These are phyloP conservation scores for Dromiciops gliroides DNA, from an alignment of 2,113 vertebrate species.

Conservation along the genomic window DNA sequence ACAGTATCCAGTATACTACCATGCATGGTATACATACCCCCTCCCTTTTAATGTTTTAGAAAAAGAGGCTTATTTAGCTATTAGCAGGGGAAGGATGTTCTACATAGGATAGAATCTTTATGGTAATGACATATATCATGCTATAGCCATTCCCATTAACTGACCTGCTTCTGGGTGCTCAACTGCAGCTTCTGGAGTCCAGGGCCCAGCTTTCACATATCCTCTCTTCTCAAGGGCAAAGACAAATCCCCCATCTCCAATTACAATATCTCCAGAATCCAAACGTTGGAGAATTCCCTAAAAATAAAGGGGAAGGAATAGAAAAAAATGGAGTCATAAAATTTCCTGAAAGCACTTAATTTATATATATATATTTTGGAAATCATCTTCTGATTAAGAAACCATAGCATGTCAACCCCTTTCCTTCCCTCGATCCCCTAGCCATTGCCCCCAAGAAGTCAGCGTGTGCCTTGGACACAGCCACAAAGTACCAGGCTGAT, in stretches of 20 bases:
- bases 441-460: background rate
- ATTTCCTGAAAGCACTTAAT: conserved; percentile 8
- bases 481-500: background rate
- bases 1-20: background rate
- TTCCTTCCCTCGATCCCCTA: background rate
- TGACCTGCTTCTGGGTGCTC: conserved; percentile 96
- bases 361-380: conserved; percentile 14
- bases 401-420: no score
- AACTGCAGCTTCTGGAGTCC: conserved; percentile 96
- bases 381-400: background rate
- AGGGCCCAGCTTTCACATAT: conserved; percentile 97
- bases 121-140: background rate
- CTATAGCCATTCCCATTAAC: conserved; percentile 54
- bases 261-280: conserved; percentile 92
- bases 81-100: background rate
- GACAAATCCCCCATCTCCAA: conserved; percentile 98
- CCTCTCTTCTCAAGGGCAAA: conserved; percentile 97
- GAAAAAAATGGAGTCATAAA: background rate
- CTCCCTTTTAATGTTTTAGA: background rate
- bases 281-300: conserved; percentile 95
- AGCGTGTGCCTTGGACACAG: background rate
- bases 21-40: background rate
- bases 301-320: background rate
- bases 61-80: background rate
- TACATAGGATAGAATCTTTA: background rate